Evolutionary conservation across 2,888 invertebrate species (phyloP).

Genomic region (Onthophagus sagittarius): DNA sequence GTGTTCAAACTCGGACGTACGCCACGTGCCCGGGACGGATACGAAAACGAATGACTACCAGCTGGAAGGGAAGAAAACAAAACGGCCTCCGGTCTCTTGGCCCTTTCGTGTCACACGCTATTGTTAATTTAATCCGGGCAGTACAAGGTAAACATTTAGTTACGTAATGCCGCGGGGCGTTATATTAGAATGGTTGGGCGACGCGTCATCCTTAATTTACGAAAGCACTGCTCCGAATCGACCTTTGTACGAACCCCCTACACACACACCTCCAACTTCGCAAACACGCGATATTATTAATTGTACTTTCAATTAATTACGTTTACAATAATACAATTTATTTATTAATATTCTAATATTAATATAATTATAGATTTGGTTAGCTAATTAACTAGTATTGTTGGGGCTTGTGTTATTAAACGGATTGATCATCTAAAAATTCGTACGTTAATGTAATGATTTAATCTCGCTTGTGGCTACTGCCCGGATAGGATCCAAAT

Average conservation of each 20-base stretch:
- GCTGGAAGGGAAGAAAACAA: background rate
- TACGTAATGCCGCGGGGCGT: constrained; percentile 1
- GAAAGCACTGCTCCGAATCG: background rate
- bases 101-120: background rate
- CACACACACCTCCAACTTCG: background rate
- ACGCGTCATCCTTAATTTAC: constrained; percentile 2
- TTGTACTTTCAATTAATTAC: background rate
- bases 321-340: too few relatives aligned
- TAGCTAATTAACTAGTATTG: too few relatives aligned
- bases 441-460: background rate
- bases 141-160: constrained; percentile 11
- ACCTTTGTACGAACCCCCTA: background rate
- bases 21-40: background rate
- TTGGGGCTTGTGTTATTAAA: background rate
- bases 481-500: background rate
- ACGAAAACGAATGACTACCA: background rate
- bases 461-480: background rate
- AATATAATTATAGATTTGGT: too few relatives aligned
- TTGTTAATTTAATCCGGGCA: constrained; percentile 5
- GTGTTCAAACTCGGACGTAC: background rate
- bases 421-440: background rate
- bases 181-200: constrained; percentile 10
- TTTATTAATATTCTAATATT: too few relatives aligned
- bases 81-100: background rate
- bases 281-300: background rate